Evolutionary conservation across 2,888 invertebrate genomes (phyloP), one percentile per base, ranked within the genome.

Genomic region (Callyntrura guangdongensis): DNA sequence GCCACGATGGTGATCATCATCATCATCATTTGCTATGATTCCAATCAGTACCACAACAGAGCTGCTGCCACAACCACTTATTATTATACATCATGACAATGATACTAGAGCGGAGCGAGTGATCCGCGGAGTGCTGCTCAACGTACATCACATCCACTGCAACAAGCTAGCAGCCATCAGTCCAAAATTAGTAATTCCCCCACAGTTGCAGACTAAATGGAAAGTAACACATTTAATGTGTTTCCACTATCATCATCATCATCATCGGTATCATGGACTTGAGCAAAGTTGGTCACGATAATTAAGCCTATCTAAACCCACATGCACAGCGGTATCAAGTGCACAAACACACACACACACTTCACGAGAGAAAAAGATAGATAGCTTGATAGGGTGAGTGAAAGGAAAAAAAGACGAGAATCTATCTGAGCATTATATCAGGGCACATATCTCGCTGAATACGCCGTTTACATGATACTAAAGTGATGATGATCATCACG

Each of bases 171-270:
- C 90, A 85, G 59, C 90, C 86, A 81, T 90, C 86, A 59, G 53
- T 74, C 86, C 86, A 72, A 86, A 86, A 86, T 90, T 86, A 86
- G 69, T 86, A 86, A 86, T 90, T 82, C 90, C 86, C 90, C 81
- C 9, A 77, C 56, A 69, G 84, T 89, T 90, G 47, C 47, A 69
- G 72, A 53, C 86, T 81, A 86, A 89, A 89, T 84, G 77, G 84
- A 90, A 82, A 86, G 81, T 86, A 86, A 90, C 79, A 79, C 86
- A 86, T 85, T 90, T 86, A 84, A 79, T 86, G 85, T 56, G 22
- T 59, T 69, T 77, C 64, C 69, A 11, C 72, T 64, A 67, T 22
- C 61, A 25, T 81, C 81, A 11, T 45, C 20, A 20, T 56, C 59
- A 36, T 17, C 56, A 67, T 22, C 56, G 11, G 20, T 20, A 61